phyloP scores from a whole-genome alignment of 2,888 invertebrate genomes.

The Resseliella maxima region DNA sequence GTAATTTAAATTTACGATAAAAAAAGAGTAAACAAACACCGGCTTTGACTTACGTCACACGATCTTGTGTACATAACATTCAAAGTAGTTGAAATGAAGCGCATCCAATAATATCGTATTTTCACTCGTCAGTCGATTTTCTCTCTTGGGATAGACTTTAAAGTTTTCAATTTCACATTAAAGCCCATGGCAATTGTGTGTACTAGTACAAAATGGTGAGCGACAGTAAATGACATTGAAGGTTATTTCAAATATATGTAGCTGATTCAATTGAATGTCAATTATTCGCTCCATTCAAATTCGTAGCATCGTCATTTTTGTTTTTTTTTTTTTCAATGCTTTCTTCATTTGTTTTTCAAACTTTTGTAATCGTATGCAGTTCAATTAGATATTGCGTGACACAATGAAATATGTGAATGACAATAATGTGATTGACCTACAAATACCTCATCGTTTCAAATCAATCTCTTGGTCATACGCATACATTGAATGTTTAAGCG shows the following conservation, averaged over 20 bases:
- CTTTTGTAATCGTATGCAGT: too few species aligned
- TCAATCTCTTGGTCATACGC: neutral
- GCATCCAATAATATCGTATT: too few species aligned
- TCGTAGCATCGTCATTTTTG: neutral
- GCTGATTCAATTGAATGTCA: neutral
- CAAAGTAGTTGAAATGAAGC: too few species aligned
- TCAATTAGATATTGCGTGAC: neutral
- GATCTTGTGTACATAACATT: neutral
- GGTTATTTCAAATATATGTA: neutral
- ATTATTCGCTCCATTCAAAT: conserved; percentile 21
- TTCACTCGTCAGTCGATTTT: too few species aligned
- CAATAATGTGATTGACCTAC: neutral
- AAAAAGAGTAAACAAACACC: conserved; percentile 37
- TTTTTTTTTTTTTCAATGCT: neutral
- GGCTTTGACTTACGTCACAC: neutral
- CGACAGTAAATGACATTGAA: conserved; percentile 23
- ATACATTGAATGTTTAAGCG: neutral
- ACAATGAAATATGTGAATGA: neutral
- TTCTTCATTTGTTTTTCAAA: too few species aligned
- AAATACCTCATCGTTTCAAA: neutral
- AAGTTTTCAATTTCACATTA: too few species aligned
- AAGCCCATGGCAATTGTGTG: too few species aligned
- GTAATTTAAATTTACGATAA: neutral
- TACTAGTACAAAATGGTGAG: neutral
- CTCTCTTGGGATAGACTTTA: too few species aligned